These are phyloP conservation scores for Macrocentrus cingulum DNA, from an alignment of 1,140 invertebrate species.

Conservation along the genomic window DNA sequence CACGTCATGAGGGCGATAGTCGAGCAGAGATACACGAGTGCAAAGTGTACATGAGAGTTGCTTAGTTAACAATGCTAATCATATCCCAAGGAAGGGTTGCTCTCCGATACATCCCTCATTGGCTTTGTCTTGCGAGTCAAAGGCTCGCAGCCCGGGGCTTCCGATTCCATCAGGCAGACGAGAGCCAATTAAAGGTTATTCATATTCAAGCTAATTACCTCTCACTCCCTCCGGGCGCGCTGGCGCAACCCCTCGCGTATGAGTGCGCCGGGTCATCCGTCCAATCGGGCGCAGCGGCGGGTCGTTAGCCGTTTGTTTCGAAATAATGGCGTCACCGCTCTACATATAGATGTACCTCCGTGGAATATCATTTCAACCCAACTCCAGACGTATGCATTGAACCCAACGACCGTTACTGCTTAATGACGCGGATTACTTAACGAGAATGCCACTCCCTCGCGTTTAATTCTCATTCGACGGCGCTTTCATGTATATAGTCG, in stretches of 20 bases:
- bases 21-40: slow-evolving; percentile 34
- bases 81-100: slow-evolving; percentile 38
- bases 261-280: slow-evolving; percentile 37
- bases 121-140: slow-evolving; percentile 46
- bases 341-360: too few species aligned
- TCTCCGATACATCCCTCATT: slow-evolving; percentile 2
- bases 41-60: too few species aligned
- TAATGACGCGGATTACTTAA: too few species aligned
- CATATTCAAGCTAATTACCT: slow-evolving; percentile 51
- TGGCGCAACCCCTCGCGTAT: slow-evolving; percentile 26
- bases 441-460: too few species aligned
- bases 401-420: too few species aligned
- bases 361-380: too few species aligned
- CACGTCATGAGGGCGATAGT: slow-evolving; percentile 40
- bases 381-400: too few species aligned
- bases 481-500: too few species aligned
- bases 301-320: slow-evolving; percentile 52
- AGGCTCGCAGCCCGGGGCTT: slow-evolving; percentile 34
- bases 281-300: slow-evolving; percentile 44
- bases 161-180: slow-evolving; percentile 27
- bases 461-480: too few species aligned
- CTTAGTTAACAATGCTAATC: slow-evolving; percentile 58
- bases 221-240: slow-evolving; percentile 27
- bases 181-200: slow-evolving; percentile 53
- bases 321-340: slow-evolving; percentile 34